These are phyloP conservation scores for Parasteatoda tepidariorum DNA, from an alignment of 1,140 invertebrate species.

Conservation along the genomic window DNA sequence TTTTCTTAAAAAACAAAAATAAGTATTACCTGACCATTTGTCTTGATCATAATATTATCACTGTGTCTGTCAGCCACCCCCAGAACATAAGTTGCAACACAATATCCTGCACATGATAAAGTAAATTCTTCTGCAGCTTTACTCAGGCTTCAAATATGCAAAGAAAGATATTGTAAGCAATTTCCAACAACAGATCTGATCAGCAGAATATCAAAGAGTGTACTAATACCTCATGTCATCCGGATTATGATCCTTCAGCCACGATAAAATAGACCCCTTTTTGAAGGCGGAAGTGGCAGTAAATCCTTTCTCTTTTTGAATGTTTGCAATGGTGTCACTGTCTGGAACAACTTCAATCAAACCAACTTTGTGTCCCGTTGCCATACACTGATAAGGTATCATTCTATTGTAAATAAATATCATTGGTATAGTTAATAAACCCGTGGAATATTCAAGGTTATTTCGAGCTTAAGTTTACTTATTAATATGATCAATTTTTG, in stretches of 20 bases:
- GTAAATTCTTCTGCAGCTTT: conserved; percentile 74
- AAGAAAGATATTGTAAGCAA: neutral
- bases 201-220: neutral
- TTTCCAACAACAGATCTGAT: neutral
- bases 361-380: conserved; percentile 90
- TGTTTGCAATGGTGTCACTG: conserved; percentile 95
- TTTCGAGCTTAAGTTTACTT: no score
- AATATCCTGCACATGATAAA: conserved; percentile 76
- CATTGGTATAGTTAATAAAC: no score
- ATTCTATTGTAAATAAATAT: conserved; percentile 79
- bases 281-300: conserved; percentile 88
- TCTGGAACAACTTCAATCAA: conserved; percentile 95
- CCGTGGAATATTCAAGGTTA: no score
- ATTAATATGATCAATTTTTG: no score
- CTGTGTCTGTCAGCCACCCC: conserved; percentile 76
- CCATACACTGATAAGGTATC: conserved; percentile 95
- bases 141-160: conserved; percentile 68
- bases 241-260: conserved; percentile 72
- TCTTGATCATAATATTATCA: conserved; percentile 76
- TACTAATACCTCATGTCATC: conserved; percentile 59
- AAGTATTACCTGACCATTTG: conserved; percentile 71
- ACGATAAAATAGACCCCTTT: conserved; percentile 80
- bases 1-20: no score
- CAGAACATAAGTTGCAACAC: conserved; percentile 75
- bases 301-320: conserved; percentile 90